Percentiles rank a stretch among this genome's conserved stretches.
phyloP scores from a whole-genome alignment of 2,797 vertebrate genomes.

The Cirrhinus mrigala region DNA sequence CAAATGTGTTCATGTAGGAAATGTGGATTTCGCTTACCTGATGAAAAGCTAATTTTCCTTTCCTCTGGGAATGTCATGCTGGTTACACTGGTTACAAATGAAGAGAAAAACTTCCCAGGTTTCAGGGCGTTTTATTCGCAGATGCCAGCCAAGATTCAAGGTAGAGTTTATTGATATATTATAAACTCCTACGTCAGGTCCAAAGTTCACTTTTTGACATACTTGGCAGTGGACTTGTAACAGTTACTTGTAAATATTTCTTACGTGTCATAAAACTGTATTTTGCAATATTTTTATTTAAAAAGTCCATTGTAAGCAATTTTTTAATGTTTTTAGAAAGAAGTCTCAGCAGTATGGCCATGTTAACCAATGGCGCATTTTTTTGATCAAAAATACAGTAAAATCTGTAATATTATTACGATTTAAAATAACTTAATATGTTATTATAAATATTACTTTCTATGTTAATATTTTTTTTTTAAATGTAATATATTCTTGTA shows the following conservation, averaged over 20 bases:
- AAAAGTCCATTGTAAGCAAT: not conserved
- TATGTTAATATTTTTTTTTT: not conserved
- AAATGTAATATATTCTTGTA: not conserved
- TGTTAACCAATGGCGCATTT: not conserved
- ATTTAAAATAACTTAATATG: not conserved
- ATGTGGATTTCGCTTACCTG: constrained; percentile 84
- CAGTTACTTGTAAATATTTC: not conserved
- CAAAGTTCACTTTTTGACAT: not conserved
- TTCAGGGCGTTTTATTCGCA: constrained; percentile 89
- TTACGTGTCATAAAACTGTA: not conserved
- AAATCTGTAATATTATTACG: not conserved
- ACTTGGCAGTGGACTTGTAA: not conserved
- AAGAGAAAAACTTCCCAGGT: constrained; percentile 84
- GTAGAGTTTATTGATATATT: constrained; percentile 67
- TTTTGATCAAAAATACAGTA: not conserved
- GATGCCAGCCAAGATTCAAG: constrained; percentile 71
- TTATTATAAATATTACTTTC: too few species aligned
- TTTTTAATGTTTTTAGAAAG: not conserved
- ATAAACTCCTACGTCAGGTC: not conserved
- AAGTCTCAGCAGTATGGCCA: not conserved
- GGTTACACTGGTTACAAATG: constrained; percentile 83
- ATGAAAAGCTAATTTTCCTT: constrained; percentile 85
- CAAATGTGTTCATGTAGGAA: constrained; percentile 75
- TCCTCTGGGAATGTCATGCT: constrained; percentile 93
- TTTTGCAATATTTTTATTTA: not conserved